Evolutionary conservation across 30 jellyfish, hydroid and myxozoan genomes (phyloP).

Genomic region (Phacellophora camtschatica): DNA sequence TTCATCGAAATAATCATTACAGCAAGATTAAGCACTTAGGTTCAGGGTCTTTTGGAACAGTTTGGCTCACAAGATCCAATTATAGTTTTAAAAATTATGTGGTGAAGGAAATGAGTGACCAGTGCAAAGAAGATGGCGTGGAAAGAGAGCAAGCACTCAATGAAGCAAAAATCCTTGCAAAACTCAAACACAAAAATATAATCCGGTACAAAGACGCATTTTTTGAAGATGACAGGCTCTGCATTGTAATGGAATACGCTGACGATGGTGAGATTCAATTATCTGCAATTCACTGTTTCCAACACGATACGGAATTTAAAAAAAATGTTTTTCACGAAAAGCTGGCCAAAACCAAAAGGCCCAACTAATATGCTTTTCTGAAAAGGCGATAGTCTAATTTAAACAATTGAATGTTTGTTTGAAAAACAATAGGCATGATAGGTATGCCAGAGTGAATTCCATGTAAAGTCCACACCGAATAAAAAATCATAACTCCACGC

Average conservation of each 20-base stretch:
- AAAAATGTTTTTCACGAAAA: too few species aligned
- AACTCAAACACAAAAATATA: slow-evolving; percentile 71
- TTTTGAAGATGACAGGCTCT: slow-evolving; percentile 46
- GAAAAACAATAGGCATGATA: too few species aligned
- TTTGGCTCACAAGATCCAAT: slow-evolving; percentile 64
- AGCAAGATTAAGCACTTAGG: slow-evolving; percentile 50
- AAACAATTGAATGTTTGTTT: too few species aligned
- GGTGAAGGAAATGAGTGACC: slow-evolving; percentile 55
- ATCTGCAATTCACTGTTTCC: too few species aligned
- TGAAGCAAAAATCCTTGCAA: slow-evolving; percentile 75
- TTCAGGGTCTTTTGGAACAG: slow-evolving; percentile 73
- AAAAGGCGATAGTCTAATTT: too few species aligned
- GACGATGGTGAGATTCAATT: slow-evolving; percentile 80
- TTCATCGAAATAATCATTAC: slow-evolving; percentile 4
- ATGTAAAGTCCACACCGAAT: too few species aligned
- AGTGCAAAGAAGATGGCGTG: slow-evolving; percentile 5
- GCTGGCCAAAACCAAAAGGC: too few species aligned
- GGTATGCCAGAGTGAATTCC: too few species aligned
- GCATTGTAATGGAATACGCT: slow-evolving; percentile 83
- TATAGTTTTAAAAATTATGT: slow-evolving; percentile 48
- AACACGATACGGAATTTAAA: too few species aligned
- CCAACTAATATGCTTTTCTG: too few species aligned
- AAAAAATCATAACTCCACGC: too few species aligned
- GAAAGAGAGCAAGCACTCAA: slow-evolving; percentile 64
- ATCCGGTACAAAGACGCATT: slow-evolving; percentile 71